These are phyloP conservation scores for Lagopus muta DNA, from an alignment of 2,113 vertebrate genomes.

Conservation along the genomic window DNA sequence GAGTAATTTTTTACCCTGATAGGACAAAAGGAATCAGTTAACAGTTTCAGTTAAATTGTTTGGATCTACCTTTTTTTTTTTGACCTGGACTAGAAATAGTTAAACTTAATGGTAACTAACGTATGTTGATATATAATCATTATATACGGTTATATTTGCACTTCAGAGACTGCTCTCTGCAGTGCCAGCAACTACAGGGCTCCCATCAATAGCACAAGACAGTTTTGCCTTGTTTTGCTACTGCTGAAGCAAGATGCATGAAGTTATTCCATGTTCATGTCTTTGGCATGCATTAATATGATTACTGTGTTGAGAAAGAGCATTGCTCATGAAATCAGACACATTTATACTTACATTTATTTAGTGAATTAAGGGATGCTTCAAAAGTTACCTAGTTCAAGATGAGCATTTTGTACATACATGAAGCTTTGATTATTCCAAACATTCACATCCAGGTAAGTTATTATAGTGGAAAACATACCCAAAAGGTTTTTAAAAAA, in stretches of 20 bases:
- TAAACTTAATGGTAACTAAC: not conserved
- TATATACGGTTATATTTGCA: not conserved
- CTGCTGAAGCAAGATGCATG: not conserved
- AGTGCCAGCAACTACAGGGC: not conserved
- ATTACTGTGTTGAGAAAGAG: not conserved
- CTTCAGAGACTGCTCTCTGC: not conserved
- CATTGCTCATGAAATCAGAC: not conserved
- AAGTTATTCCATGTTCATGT: not conserved
- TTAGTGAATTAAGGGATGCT: not conserved
- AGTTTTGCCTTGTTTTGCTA: not conserved
- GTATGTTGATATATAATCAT: not conserved
- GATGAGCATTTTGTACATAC: not conserved
- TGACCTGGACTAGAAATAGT: not conserved
- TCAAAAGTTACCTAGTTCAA: not conserved
- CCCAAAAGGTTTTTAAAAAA: not conserved
- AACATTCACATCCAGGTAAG: not conserved
- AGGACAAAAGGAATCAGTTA: not conserved
- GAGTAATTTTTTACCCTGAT: not conserved
- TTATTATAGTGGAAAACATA: not conserved
- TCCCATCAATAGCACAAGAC: not conserved
- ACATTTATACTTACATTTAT: not conserved
- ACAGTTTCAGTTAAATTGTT: not conserved
- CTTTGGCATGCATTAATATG: not conserved
- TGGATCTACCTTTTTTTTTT: not conserved
- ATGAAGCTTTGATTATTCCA: not conserved